Base-by-base conservation (phyloP, 2,888 invertebrate species). In the Epinotia ramella region DNA sequence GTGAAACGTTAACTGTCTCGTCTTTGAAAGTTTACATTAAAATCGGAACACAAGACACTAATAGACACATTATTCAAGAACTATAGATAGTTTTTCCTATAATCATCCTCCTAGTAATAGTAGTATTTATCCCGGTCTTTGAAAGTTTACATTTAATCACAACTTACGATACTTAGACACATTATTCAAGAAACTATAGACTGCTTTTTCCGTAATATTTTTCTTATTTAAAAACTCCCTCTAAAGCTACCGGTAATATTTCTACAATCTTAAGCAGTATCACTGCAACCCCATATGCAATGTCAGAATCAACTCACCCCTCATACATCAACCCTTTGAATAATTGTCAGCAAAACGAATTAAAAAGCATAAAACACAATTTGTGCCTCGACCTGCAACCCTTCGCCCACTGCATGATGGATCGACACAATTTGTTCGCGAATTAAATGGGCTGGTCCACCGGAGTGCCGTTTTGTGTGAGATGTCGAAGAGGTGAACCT, bases 361-460 rank as follows among this genome's bases (percentile, higher is more conserved):
- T 93, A 92, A 89, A 92, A 89, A 87, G 87, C 89, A 90, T 90
- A 92, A 91, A 93, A 91, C 91, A 88, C 87, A 86, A 91, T 88
- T 90, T 87, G 81, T 81, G 77, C 77, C 77, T 85, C 86, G 89
- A 89, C 89, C 88, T 88, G 46, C 24, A 28, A 20, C 67, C 64
- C 56, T 67, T 28, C 46, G 13, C 68, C 65, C 72, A 9, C 11
- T 57, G 40, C 84, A 87, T 90, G 90, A 91, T 87, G 80, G 84
- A 91, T 89, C 80, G 82, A 77, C 75, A 73, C 76, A 78, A 83
- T 83, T 86, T 83, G 80, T 78, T 74, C 76, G 53, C 18, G 56
- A 72, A 76, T 67, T 76, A 67, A 67, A 76, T 66, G 75, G 66
- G 66, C 53, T 66, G 60, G 18, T 71, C 18, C 18, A 28, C n/a